Evolutionary conservation across 1,140 invertebrate genomes (phyloP), one percentile per base, ranked within the genome.

Genomic region (Onthophagus taurus): DNA sequence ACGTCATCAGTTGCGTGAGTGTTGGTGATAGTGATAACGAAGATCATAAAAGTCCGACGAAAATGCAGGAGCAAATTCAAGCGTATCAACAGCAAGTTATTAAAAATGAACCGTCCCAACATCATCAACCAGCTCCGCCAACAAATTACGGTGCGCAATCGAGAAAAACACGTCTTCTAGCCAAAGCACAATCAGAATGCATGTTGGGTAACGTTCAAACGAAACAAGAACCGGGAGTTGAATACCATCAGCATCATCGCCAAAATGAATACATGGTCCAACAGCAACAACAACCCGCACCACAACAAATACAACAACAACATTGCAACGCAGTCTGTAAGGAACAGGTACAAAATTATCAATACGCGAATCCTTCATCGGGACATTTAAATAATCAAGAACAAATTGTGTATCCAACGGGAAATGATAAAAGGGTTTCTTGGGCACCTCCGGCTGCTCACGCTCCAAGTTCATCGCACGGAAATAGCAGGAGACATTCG

Each of bases 161-260:
- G 9, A 84, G 88, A 65, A 92, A 92, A 72, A 93, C 92, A 64
- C 76, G 89, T 29, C 69, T 92, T 31, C 63, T 92, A 51, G 86
- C 87, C 13, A 85, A 84, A 66, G 85, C 85, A 11, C 89, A 92
- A 63, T 85, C 82, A 21, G 88, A 90, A 59, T 87, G 83, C 55
- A 77, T 77, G 67, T 58, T 76, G 20, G n/a, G n/a, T n/a, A 65
- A 63, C 41, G 55, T 64, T 6, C 52, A 59, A 19, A 61, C 62
- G 2, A 66, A 72, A 51, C 67, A 70, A 52, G 69, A 72, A 53
- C 67, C 67, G n/a, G 59, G 61, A n/a, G 44, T 42, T 36, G 55
- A 59, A 8, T 56, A 61, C 33, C 54, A 53, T 19, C 35, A 44
- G 23, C 37, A 49, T 24, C 53, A 58, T 45, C 31, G 54, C 42